Base-by-base conservation (phyloP, 2,797 vertebrate genomes). In the Pampus argenteus region DNA sequence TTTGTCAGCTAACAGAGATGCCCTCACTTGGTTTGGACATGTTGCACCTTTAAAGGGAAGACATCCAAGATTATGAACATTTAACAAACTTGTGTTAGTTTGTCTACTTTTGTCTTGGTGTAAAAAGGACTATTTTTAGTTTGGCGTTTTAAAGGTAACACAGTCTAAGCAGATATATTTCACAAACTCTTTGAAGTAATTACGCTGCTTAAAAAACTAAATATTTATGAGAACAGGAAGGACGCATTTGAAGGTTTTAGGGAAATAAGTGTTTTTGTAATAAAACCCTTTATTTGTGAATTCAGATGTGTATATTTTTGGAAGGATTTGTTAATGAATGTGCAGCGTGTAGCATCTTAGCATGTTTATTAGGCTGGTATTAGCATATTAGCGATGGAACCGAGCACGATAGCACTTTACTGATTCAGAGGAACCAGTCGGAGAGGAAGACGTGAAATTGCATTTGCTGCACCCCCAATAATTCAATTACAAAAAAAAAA, bases 331-430 rank as follows among this genome's bases (percentile, higher is more conserved):
- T 67, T 60, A n/a, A 29, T 36, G 59, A 69, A 69, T 63, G 68
- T 54, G 25, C 10, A 22, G 15, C 3, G 42, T 20, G 17, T 29
- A 22, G 44, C 18, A 3, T 61, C 54, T 69, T 44, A 66, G 31
- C 51, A 59, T 61, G 61, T 83, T 63, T 62, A 55, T 71, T 50
- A 9, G 40, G 18, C 23, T 14, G 15, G 58, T 49, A 25, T 75
- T 62, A 69, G 47, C 70, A 47, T 49, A 57, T 44, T 28, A 18
- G 25, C 66, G 36, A 31, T 18, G 49, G 60, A 74, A 69, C 71
- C 66, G 58, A 66, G 66, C 73, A 85, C 54, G 18, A 71, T 17
- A 40, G 81, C 84, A 85, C 80, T 84, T 85, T 84, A 88, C 17
- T 49, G 47, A 59, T 52, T 62, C 48, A 20, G 47, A 66, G 6